Conservation (phyloP, 2,797 vertebrate genomes). For the Limnodromus scolopaceus region DNA sequence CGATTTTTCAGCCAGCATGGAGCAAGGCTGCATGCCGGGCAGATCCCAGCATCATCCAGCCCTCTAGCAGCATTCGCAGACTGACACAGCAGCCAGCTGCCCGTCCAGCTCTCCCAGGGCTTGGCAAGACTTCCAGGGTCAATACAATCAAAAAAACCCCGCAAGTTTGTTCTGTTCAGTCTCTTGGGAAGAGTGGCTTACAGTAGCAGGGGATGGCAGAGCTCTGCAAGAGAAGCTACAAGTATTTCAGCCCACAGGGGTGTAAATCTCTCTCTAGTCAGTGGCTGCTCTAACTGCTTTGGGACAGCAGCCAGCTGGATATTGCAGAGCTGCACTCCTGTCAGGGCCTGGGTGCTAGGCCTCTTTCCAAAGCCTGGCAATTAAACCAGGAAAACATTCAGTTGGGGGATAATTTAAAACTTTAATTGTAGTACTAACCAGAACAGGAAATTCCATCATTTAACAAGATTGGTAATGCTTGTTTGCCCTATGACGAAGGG, state of each 20-base stretch:
- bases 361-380: constrained; percentile 49
- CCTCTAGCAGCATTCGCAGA: not conserved
- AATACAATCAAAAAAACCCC: not conserved
- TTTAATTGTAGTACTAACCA: constrained; percentile 20
- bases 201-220: constrained; percentile 21
- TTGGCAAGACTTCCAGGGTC: constrained; percentile 36
- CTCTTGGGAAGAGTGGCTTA: not conserved
- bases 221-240: not conserved
- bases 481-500: not conserved
- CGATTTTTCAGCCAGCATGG: not conserved
- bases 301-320: constrained; percentile 46
- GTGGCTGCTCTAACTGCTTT: constrained; percentile 2
- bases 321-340: constrained; percentile 24
- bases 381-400: constrained; percentile 39
- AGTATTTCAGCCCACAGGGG: not conserved
- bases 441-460: constrained; percentile 52
- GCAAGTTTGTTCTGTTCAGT: not conserved
- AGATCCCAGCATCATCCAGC: not conserved
- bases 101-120: constrained; percentile 39
- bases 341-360: constrained; percentile 50
- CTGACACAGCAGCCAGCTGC: constrained; percentile 5
- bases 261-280: constrained; percentile 27
- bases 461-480: not conserved
- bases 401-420: constrained; percentile 31
- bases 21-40: not conserved